Evolutionary conservation across 2,888 invertebrate species (phyloP), one percentile per base, ranked within the genome.

Genomic region (Stegophylla sp.): DNA sequence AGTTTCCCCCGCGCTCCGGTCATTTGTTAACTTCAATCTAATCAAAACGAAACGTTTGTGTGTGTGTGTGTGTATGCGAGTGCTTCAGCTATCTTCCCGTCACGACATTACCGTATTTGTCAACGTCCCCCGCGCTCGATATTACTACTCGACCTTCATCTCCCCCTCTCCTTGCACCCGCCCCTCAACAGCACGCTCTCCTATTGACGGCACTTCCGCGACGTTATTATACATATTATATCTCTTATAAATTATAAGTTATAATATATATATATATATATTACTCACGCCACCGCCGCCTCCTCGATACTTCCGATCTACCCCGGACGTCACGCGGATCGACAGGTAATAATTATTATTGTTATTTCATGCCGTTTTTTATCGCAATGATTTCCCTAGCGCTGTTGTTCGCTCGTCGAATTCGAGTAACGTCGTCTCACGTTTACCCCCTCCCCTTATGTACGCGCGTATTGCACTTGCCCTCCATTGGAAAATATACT

Each of bases 91-190:
- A 53, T 64, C 64, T 64, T 53, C 64, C 61, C 48, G 71, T 79
- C 79, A 79, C 79, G 79, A 79, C 79, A 79, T 71, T 51, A 51
- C n/a, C 61, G 71, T 79, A 79, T 79, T 79, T 71, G 79, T 79
- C 79, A 79, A 75, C 59, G 79, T 71, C 66, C 9, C 28, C 23
- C 63, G 56, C 26, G 5, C 15, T 0, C 67, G 43, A 48, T 72
- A 72, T 41, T 41, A 53, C 15, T 71, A 56, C 71, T 10, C 34
- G 41, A 71, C 41, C 17, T 53, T 53, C 17, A 53, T 41, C 20
- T 10, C 12, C 12, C 41, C 7, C 53, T 17, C 23, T 4, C 7
- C 34, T 17, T 20, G 1, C 26, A 17, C 7, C 41, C 10, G 9
- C 4, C 15, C 34, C 13, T n/a, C 12, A n/a, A n/a, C n/a, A n/a